Evolutionary conservation across 2,888 invertebrate genomes (phyloP), one percentile per base, ranked within the genome.

Genomic region (Arrhopalites spinosus): DNA sequence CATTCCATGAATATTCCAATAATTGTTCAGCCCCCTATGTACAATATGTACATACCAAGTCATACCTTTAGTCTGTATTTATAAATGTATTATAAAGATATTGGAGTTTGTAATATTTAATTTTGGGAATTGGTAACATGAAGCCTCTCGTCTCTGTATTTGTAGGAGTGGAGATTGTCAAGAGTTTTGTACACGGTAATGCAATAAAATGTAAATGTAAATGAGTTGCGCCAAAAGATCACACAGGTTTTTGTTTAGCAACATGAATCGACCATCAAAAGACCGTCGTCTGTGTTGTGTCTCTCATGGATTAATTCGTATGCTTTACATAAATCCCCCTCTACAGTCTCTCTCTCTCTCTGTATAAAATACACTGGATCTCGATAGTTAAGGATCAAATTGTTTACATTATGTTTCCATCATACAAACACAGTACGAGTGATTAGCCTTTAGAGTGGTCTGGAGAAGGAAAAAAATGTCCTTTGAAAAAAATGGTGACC

Each of bases 181-280:
- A n/a, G n/a, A n/a, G 5, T 53, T 53, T 53, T 15, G n/a, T 2
- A 53, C 29, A 63, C 63, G 36, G 20, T 25, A 23, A 20, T 45
- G 61, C 63, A 72, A 72, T 72, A 61, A 72, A 59, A 72, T 72
- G 63, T 20, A 72, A 72, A 72, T 72, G 43, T 23, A 59, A 3
- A 20, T 23, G n/a, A 71, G 45, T 20, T 29, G 47, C 8, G 45
- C 1, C n/a, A 45, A 72, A 64, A 72, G 47, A 72, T 63, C 47
- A 72, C n/a, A n/a, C n/a, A 69, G 53, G 29, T 45, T 63, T 70
- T 72, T 72, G 72, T 74, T 74, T 74, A 36, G 56, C 56, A 61
- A 74, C 74, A 74, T 61, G 74, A 47, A n/a, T 74, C 59, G 27
- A 56, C 74, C 74, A 74, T 74, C 74, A 74, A 74, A 74, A 74